Conservation (phyloP, 2,888 invertebrate genomes). For the Phlogophora meticulosa region DNA sequence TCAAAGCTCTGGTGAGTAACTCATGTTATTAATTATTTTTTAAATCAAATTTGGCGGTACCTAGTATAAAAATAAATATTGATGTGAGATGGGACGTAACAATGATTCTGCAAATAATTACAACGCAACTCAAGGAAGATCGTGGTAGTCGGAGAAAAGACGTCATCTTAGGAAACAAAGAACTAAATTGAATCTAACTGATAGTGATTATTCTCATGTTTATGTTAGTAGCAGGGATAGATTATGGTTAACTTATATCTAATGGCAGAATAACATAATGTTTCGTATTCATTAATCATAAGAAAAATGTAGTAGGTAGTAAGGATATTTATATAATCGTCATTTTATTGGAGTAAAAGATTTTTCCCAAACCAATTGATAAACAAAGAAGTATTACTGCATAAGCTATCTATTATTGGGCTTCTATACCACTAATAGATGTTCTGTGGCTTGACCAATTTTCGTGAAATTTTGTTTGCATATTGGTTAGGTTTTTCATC, state of each 20-base stretch:
- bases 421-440: neutral
- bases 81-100: slow-evolving; percentile 1
- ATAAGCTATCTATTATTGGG: too few species aligned
- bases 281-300: neutral
- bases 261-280: neutral
- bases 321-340: too few species aligned
- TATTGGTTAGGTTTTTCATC: too few species aligned
- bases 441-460: too few species aligned
- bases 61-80: slow-evolving; percentile 31
- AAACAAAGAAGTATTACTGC: too few species aligned
- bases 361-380: too few species aligned
- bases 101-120: slow-evolving; percentile 22
- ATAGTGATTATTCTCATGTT: neutral
- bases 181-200: too few species aligned
- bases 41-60: neutral
- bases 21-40: neutral
- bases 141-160: neutral
- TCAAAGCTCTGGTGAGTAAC: slow-evolving; percentile 67
- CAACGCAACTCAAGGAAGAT: neutral
- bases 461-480: too few species aligned
- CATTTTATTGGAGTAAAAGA: too few species aligned
- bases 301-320: too few species aligned
- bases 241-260: too few species aligned
- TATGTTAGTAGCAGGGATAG: neutral
- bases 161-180: neutral